Percentiles rank a stretch among this genome's conserved stretches.
phyloP scores from a whole-genome alignment of 2,113 vertebrate species.

The Tetrao urogallus region DNA sequence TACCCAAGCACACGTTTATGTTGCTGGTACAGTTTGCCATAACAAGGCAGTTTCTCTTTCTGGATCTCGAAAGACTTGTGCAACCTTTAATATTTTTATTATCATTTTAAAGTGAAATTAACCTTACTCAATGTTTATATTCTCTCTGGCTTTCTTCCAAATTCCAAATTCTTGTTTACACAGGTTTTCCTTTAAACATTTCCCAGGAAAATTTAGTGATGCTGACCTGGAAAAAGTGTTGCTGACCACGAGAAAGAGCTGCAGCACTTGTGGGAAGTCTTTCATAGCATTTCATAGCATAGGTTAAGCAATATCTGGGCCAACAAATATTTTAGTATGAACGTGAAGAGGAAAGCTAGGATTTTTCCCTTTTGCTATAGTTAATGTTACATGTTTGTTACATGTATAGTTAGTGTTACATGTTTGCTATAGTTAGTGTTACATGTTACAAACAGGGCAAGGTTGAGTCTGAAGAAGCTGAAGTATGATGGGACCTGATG shows the following conservation, averaged over 20 bases:
- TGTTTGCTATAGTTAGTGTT: background rate
- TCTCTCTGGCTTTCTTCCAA: background rate
- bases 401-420: background rate
- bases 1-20: rapidly evolving
- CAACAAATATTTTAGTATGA: background rate
- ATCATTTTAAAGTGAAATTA: background rate
- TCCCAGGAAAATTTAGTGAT: background rate
- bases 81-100: background rate
- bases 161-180: background rate
- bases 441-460: background rate
- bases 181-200: background rate
- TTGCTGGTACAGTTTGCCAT: background rate
- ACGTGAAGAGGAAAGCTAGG: background rate
- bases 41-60: background rate
- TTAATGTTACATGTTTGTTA: background rate
- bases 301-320: background rate
- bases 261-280: background rate
- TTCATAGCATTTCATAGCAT: rapidly evolving
- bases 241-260: background rate
- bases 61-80: background rate
- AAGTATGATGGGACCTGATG: background rate
- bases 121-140: background rate
- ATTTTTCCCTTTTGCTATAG: background rate
- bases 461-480: background rate
- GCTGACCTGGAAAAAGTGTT: background rate